phyloP scores from a whole-genome alignment of 2,888 invertebrate genomes.

The Seira musarum region DNA sequence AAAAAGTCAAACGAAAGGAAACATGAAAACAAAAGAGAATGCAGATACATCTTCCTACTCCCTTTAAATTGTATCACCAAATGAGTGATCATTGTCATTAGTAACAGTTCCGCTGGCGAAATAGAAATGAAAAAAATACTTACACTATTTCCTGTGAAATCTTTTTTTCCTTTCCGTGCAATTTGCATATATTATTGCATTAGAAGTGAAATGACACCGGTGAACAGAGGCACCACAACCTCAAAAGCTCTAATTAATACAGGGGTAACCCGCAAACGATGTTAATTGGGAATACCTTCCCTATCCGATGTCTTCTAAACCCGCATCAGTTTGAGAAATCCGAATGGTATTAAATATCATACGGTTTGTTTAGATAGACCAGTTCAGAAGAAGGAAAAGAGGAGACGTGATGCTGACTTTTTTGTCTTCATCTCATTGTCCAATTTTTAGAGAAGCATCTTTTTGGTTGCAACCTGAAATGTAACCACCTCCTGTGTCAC shows the following conservation, averaged over 20 bases:
- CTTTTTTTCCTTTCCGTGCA: too few relatives aligned
- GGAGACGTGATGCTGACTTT: background rate
- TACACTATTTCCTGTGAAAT: too few relatives aligned
- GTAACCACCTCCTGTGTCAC: constrained; percentile 62
- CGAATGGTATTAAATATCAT: background rate
- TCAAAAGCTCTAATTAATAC: background rate
- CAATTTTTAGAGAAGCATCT: constrained; percentile 14
- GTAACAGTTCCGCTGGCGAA: background rate
- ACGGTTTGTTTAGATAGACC: too few relatives aligned
- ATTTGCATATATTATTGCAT: background rate
- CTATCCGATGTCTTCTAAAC: background rate
- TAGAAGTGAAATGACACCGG: background rate
- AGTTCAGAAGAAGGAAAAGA: too few relatives aligned
- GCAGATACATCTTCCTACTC: background rate
- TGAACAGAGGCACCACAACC: background rate
- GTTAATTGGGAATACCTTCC: background rate
- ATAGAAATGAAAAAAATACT: background rate
- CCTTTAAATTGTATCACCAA: too few relatives aligned
- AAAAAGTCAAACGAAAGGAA: too few relatives aligned
- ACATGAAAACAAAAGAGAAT: background rate
- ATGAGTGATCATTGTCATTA: background rate
- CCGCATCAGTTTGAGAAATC: background rate
- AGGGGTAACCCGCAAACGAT: background rate
- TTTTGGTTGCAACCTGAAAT: constrained; percentile 16
- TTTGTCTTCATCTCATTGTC: constrained; percentile 5